phyloP scores from a whole-genome alignment of 1,140 invertebrate genomes.

The Adoxophyes honmai region DNA sequence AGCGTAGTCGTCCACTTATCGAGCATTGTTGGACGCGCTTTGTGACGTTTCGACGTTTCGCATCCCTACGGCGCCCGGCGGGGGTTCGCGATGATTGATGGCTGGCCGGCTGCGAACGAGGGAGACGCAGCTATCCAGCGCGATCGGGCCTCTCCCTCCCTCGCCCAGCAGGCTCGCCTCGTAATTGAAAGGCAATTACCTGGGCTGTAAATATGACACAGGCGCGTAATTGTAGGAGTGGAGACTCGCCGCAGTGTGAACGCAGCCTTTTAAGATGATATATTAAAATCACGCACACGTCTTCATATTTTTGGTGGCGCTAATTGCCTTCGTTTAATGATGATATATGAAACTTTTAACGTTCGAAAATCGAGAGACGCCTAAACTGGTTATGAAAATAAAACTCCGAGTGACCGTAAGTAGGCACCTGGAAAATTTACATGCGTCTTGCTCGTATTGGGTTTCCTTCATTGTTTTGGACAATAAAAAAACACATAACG shows the following conservation, averaged over 20 bases:
- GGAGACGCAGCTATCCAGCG: slow-evolving; percentile 29
- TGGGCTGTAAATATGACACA: slow-evolving; percentile 76
- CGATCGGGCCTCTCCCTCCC: slow-evolving; percentile 37
- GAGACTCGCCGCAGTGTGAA: slow-evolving; percentile 53
- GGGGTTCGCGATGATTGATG: slow-evolving; percentile 72
- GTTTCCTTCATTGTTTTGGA: slow-evolving; percentile 7
- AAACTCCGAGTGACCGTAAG: background rate
- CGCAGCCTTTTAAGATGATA: slow-evolving; percentile 59
- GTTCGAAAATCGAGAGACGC: background rate
- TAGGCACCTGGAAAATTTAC: no score
- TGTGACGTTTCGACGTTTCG: slow-evolving; percentile 59
- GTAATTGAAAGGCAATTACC: slow-evolving; percentile 77
- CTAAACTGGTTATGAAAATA: slow-evolving; percentile 8
- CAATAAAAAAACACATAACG: slow-evolving; percentile 1
- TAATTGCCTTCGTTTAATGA: slow-evolving; percentile 15
- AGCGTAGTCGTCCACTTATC: slow-evolving; percentile 68
- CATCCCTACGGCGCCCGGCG: slow-evolving; percentile 65
- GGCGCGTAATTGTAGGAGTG: slow-evolving; percentile 74
- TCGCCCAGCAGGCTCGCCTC: slow-evolving; percentile 52
- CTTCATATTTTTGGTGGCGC: slow-evolving; percentile 22
- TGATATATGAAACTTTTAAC: background rate
- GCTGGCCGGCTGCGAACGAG: slow-evolving; percentile 52
- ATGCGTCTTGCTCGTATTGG: background rate
- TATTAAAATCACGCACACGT: slow-evolving; percentile 57
- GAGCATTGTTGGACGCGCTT: slow-evolving; percentile 49